A percentile compares a stretch with the other conserved stretches of the same genome.
These are phyloP conservation scores for Hetaerina titia DNA, from an alignment of 2,888 invertebrate genomes.

Conservation along the genomic window DNA sequence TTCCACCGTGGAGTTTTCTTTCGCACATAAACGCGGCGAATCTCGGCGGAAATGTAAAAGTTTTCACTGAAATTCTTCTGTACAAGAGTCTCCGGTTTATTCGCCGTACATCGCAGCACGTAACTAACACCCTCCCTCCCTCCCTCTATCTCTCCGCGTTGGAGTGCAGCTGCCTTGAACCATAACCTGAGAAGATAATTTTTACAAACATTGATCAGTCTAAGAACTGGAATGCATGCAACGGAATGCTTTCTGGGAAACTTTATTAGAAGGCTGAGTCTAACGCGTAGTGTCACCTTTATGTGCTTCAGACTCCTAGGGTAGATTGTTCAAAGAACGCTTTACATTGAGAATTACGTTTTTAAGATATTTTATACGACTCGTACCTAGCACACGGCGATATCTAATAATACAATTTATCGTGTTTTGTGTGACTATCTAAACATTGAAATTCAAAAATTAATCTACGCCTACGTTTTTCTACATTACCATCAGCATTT, in stretches of 20 bases:
- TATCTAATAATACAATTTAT: too few species aligned
- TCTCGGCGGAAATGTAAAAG: neutral
- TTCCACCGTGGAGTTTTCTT: neutral
- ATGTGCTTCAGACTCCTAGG: too few species aligned
- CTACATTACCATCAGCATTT: too few species aligned
- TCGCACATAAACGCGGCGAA: neutral
- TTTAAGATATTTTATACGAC: too few species aligned
- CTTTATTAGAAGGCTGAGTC: neutral
- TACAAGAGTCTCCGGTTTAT: neutral
- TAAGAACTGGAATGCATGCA: neutral
- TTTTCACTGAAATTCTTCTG: neutral
- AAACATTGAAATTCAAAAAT: too few species aligned
- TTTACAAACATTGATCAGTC: neutral
- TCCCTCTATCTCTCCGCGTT: neutral
- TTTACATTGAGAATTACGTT: too few species aligned
- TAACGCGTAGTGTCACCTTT: neutral
- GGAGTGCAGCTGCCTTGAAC: neutral
- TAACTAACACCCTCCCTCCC: too few species aligned
- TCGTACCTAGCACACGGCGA: too few species aligned
- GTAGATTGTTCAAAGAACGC: too few species aligned
- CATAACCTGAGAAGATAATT: neutral
- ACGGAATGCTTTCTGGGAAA: neutral
- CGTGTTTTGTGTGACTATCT: too few species aligned
- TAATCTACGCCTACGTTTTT: too few species aligned
- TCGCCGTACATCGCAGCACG: neutral